A percentile compares a stretch with the other conserved stretches of the same genome.
Evolutionary conservation across 1,140 invertebrate species (phyloP).

Genomic region (Gonatopus flavifemur): DNA sequence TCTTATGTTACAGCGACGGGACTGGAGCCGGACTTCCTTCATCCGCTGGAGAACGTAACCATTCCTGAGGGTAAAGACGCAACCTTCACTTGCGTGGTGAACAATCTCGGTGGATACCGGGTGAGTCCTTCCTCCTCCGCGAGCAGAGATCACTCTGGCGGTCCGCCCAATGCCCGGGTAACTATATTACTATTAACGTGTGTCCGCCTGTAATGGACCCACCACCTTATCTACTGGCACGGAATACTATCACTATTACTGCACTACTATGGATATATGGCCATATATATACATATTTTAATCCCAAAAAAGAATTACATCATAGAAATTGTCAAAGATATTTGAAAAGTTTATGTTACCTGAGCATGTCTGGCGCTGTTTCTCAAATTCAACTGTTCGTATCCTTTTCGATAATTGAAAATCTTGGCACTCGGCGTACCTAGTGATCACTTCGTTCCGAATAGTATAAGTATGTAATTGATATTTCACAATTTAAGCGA

Average conservation of each 20-base stretch:
- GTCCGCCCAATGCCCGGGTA: constrained; percentile 67
- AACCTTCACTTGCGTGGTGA: constrained; percentile 86
- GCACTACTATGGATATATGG: constrained; percentile 23
- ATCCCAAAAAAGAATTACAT: no score
- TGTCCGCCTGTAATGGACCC: constrained; percentile 52
- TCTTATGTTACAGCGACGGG: constrained; percentile 61
- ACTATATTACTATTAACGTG: constrained; percentile 50
- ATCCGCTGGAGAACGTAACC: constrained; percentile 83
- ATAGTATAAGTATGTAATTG: no score
- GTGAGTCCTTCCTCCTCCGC: constrained; percentile 85
- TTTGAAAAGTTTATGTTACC: no score
- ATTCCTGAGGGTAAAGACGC: constrained; percentile 84
- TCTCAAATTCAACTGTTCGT: no score
- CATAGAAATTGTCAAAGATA: no score
- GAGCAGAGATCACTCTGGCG: constrained; percentile 54
- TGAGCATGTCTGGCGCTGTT: no score
- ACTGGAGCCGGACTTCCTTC: constrained; percentile 82
- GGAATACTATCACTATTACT: constrained; percentile 20
- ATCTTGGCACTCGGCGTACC: no score
- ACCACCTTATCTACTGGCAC: constrained; percentile 32
- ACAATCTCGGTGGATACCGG: constrained; percentile 89
- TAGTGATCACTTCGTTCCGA: no score
- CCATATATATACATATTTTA: constrained; percentile 1
- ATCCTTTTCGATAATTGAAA: no score
- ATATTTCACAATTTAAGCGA: no score